Evolutionary conservation across 37 sponge, comb jelly and placozoan species (phyloP).

Genomic region (Diacarnus erythraeanus): DNA sequence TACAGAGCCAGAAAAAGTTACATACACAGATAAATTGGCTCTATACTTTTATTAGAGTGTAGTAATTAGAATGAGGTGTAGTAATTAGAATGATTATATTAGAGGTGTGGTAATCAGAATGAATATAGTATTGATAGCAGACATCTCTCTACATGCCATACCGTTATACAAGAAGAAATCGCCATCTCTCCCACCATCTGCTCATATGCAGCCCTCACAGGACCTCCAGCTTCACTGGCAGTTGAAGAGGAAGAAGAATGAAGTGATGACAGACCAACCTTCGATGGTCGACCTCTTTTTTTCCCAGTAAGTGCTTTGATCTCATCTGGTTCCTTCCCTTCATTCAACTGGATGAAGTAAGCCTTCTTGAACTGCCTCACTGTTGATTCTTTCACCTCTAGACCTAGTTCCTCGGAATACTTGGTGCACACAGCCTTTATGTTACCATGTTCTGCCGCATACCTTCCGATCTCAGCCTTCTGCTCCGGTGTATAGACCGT

Average conservation of each 20-base stretch:
- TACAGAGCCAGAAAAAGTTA: too few relatives aligned
- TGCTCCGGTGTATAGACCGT: slow-evolving; percentile 27
- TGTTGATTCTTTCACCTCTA: slow-evolving; percentile 14
- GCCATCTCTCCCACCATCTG: slow-evolving; percentile 10
- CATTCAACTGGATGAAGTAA: slow-evolving; percentile 16
- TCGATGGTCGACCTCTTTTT: slow-evolving; percentile 1
- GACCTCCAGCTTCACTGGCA: neutral
- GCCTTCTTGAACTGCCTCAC: slow-evolving; percentile 18
- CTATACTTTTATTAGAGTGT: too few relatives aligned
- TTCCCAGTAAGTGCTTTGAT: neutral
- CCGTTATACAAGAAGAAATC: neutral
- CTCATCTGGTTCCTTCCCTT: slow-evolving; percentile 16
- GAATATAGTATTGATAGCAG: neutral
- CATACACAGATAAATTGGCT: too few relatives aligned
- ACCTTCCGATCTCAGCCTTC: slow-evolving; percentile 19
- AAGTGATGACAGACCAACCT: neutral
- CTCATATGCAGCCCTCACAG: neutral
- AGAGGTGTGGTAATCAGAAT: too few relatives aligned
- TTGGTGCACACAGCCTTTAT: neutral
- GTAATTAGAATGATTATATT: too few relatives aligned
- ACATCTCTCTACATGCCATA: too few relatives aligned
- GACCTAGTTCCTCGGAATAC: slow-evolving; percentile 15
- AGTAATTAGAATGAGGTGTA: too few relatives aligned
- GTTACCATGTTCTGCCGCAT: slow-evolving; percentile 15
- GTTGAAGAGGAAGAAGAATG: neutral